A percentile compares a stretch with the other conserved stretches of the same genome.
Conservation (phyloP, 2,888 invertebrate species). For the Cyaniris semiargus region DNA sequence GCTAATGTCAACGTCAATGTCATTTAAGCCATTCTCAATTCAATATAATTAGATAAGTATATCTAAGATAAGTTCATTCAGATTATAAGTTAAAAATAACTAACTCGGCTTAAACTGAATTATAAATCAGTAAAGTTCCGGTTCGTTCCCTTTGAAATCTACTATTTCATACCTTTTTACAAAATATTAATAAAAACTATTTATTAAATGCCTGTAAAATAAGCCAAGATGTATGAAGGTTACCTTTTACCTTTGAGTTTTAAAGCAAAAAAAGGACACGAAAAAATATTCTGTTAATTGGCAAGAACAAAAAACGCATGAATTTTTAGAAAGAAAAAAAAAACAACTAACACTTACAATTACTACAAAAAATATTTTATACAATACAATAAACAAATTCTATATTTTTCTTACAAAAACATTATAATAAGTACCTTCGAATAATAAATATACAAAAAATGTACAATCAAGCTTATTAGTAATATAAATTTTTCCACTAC, state of each 20-base stretch:
- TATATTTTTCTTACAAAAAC: neutral
- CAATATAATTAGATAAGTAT: too few species aligned
- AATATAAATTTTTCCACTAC: neutral
- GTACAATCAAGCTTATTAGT: neutral
- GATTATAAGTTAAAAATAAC: too few species aligned
- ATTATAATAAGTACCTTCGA: neutral
- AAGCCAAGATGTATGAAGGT: neutral
- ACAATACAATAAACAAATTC: neutral
- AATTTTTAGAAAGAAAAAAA: neutral
- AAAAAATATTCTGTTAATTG: neutral
- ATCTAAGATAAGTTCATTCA: too few species aligned
- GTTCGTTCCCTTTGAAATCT: neutral
- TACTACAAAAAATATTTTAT: neutral
- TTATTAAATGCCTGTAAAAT: neutral
- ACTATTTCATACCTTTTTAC: neutral
- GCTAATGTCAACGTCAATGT: neutral
- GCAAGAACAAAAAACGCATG: neutral
- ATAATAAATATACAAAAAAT: slow-evolving; percentile 3
- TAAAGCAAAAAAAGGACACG: neutral
- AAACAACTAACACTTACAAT: neutral
- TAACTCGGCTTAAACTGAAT: too few species aligned
- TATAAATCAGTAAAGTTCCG: too few species aligned
- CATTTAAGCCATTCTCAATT: too few species aligned
- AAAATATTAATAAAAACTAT: neutral
- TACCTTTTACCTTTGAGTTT: neutral